These are phyloP conservation scores for Graptemys geographica DNA, from an alignment of 2,797 vertebrate species.

Conservation along the genomic window DNA sequence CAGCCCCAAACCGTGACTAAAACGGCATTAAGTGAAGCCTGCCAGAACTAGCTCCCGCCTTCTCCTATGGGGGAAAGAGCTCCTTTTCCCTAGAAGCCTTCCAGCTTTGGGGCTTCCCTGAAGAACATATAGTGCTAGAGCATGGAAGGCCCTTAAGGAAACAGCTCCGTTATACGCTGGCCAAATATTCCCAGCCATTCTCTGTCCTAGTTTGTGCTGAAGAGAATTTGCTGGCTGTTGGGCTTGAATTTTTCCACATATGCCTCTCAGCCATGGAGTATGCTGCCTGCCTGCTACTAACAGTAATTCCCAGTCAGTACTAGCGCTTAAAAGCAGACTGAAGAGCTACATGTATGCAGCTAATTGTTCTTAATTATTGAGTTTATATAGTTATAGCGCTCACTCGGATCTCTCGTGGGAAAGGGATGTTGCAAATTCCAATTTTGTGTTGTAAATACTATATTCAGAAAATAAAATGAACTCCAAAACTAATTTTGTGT, in stretches of 20 bases:
- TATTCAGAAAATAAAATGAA: background rate
- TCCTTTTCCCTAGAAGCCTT: background rate
- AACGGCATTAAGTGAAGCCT: background rate
- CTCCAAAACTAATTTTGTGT: rapidly evolving
- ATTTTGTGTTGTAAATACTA: background rate
- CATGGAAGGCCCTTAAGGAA: rapidly evolving
- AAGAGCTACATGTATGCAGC: rapidly evolving
- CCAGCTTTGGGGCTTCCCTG: background rate
- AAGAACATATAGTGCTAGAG: background rate
- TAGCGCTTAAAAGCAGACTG: background rate
- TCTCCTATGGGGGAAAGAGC: background rate
- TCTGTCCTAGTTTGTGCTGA: rapidly evolving
- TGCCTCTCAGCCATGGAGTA: background rate
- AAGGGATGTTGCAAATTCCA: background rate
- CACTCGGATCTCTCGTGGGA: rapidly evolving
- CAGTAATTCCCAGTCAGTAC: background rate
- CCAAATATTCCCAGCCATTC: background rate
- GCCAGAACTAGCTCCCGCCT: background rate
- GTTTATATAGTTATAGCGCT: background rate
- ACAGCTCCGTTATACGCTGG: rapidly evolving
- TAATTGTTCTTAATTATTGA: background rate
- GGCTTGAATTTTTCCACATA: background rate
- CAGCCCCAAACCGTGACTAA: too few relatives aligned
- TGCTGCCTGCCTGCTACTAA: background rate
- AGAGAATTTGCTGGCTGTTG: background rate